These are phyloP conservation scores for Tetranychus piercei DNA, from an alignment of 2,888 invertebrate species.

Conservation along the genomic window DNA sequence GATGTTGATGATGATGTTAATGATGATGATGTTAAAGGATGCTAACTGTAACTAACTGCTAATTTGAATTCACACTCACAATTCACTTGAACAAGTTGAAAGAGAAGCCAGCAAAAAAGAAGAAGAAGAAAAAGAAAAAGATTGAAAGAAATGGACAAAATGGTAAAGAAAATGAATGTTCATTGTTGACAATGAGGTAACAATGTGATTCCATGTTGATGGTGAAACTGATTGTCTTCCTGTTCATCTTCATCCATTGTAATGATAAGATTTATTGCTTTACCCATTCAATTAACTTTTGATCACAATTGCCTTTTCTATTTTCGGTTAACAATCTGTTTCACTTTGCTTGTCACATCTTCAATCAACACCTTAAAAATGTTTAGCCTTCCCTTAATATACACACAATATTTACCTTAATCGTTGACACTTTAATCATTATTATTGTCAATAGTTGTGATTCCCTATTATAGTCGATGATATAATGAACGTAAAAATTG, in stretches of 20 bases:
- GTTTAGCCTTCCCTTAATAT: not conserved
- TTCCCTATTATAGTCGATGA: too few relatives aligned
- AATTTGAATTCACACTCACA: not conserved
- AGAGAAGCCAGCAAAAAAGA: not conserved
- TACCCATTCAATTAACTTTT: not conserved
- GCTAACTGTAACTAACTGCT: not conserved
- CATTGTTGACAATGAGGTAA: not conserved
- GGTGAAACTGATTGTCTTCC: not conserved
- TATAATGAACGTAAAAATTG: too few relatives aligned
- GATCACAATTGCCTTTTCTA: conserved; percentile 3
- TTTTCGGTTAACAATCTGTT: not conserved
- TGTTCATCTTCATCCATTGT: not conserved
- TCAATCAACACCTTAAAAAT: not conserved
- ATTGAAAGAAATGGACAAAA: too few relatives aligned
- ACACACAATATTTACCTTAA: not conserved
- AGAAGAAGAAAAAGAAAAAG: too few relatives aligned
- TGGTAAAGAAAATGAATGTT: not conserved
- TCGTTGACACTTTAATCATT: not conserved
- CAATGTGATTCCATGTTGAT: not conserved
- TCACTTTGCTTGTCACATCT: not conserved
- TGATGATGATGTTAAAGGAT: not conserved
- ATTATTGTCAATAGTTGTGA: too few relatives aligned
- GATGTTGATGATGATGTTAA: not conserved
- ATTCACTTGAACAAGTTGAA: not conserved
- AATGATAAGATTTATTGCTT: conserved; percentile 5